Base-by-base conservation (phyloP, 2,113 vertebrate species). In the Dromaius novaehollandiae region DNA sequence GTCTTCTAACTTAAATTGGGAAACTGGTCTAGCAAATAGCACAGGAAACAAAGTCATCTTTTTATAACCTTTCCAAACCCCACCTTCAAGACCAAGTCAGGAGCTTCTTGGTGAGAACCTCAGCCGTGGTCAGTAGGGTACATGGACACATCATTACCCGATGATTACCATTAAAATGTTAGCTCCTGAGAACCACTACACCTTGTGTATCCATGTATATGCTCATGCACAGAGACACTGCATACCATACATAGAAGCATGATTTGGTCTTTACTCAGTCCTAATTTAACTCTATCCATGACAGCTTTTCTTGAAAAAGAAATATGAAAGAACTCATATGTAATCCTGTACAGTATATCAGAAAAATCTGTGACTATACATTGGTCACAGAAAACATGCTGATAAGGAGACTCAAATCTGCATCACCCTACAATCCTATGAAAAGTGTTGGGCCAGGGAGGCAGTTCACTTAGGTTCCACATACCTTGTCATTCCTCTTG, bases 1-100 rank as follows among this genome's bases (percentile, higher is more conserved):
- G 93, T 93, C 78, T 86, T 95, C 84, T 93, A 81, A 91, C 46
- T 88, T 88, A 85, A 95, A 78, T 0, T 51, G 77, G 85, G 40
- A 87, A 89, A 38, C 91, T 89, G 55, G 82, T 79, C 82, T 88
- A 91, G 61, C 88, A 96, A 93, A 94, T 6, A 69, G 84, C 50
- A 75, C 76, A 89, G 68, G 55, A 91, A 93, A 97, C 89, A 97
- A 88, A 97, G 87, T 88, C 55, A 24, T 82, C 95, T 94, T 95
- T 96, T 93, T 96, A 83, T 24, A 68, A 77, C 28, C 58, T 66
- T 75, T 56, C 74, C 82, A 92, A 84, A 83, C 34, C 20, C 20
- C 21, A 58, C 21, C 78, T 89, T 66, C 66, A 32, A 70, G 36
- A 70, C 25, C 3, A 21, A 95, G 76, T 86, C 68, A 81, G 79